These are phyloP conservation scores for Drosophila neocordata DNA, from an alignment of 1,140 invertebrate genomes.

Conservation along the genomic window DNA sequence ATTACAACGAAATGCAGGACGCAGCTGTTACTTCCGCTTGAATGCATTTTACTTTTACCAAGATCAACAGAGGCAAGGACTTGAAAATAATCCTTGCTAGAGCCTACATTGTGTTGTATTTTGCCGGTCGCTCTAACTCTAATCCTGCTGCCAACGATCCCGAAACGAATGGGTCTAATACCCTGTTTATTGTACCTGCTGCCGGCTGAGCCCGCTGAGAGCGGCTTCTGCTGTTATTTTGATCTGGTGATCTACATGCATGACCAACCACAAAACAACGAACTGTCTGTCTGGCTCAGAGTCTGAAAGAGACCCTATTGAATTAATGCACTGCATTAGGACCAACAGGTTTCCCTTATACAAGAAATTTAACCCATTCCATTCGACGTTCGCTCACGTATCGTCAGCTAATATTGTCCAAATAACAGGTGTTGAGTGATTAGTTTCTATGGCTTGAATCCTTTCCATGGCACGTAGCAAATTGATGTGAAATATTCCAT, in stretches of 20 bases:
- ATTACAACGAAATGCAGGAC: conserved; percentile 49
- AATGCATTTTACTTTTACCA: conserved; percentile 38
- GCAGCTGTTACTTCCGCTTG: conserved; percentile 76
- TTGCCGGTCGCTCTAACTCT: conserved; percentile 59
- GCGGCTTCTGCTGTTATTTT: conserved; percentile 39
- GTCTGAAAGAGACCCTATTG: conserved; percentile 42
- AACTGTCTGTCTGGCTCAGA: conserved; percentile 29
- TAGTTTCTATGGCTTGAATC: conserved; percentile 49
- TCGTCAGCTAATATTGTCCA: conserved; percentile 58
- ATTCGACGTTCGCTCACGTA: conserved; percentile 31
- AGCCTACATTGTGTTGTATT: conserved; percentile 3
- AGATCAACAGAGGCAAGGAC: neutral
- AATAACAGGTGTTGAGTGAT: conserved; percentile 77
- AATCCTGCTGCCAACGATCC: conserved; percentile 64
- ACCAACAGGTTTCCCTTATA: conserved; percentile 61
- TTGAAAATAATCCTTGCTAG: conserved; percentile 11
- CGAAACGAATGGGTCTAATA: conserved; percentile 29
- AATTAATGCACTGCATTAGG: conserved; percentile 70
- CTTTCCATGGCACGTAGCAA: conserved; percentile 59
- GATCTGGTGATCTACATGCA: conserved; percentile 62
- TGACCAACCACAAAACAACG: conserved; percentile 33
- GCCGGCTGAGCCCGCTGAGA: conserved; percentile 23
- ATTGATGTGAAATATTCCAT: conserved; percentile 41
- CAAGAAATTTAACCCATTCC: conserved; percentile 9
- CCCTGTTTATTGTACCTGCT: conserved; percentile 31